These are phyloP conservation scores for Drosophila lini DNA, from an alignment of 1,140 invertebrate species.

Conservation along the genomic window DNA sequence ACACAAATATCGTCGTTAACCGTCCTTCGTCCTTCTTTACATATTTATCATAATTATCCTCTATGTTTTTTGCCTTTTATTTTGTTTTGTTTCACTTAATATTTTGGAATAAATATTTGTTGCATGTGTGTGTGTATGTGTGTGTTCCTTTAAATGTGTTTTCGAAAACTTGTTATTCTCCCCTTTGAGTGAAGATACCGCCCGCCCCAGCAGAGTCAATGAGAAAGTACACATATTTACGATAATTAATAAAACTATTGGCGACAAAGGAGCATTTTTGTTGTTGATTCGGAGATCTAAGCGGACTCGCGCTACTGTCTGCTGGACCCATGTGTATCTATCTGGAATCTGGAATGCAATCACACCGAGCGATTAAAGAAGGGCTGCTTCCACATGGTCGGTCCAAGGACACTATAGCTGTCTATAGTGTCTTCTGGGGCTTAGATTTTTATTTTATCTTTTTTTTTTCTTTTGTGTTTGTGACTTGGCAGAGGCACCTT, in stretches of 20 bases:
- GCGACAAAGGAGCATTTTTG: slow-evolving; percentile 16
- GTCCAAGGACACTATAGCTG: neutral
- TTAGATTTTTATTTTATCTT: slow-evolving; percentile 15
- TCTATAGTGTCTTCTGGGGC: slow-evolving; percentile 1
- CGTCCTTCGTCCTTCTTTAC: slow-evolving; percentile 30
- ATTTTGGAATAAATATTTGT: slow-evolving; percentile 74
- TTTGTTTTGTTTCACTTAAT: slow-evolving; percentile 18
- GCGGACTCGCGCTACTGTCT: slow-evolving; percentile 8
- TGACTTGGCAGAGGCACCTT: slow-evolving; percentile 52
- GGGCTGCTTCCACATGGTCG: slow-evolving; percentile 1
- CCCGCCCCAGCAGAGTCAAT: slow-evolving; percentile 19
- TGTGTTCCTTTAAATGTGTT: slow-evolving; percentile 37
- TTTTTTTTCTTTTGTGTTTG: slow-evolving; percentile 44
- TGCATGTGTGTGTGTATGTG: slow-evolving; percentile 5
- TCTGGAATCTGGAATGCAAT: slow-evolving; percentile 57
- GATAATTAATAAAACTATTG: slow-evolving; percentile 42
- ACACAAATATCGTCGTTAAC: slow-evolving; percentile 63
- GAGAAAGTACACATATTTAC: slow-evolving; percentile 7
- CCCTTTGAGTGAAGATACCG: slow-evolving; percentile 5
- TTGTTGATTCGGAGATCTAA: slow-evolving; percentile 13
- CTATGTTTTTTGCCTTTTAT: slow-evolving; percentile 53
- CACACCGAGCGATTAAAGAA: slow-evolving; percentile 38
- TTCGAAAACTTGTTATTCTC: slow-evolving; percentile 26
- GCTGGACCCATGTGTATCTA: slow-evolving; percentile 27
- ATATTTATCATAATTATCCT: slow-evolving; percentile 39